Percentiles rank a stretch among this genome's conserved stretches.
Conservation (phyloP, 2,113 vertebrate genomes). For the Brachirus orientalis region DNA sequence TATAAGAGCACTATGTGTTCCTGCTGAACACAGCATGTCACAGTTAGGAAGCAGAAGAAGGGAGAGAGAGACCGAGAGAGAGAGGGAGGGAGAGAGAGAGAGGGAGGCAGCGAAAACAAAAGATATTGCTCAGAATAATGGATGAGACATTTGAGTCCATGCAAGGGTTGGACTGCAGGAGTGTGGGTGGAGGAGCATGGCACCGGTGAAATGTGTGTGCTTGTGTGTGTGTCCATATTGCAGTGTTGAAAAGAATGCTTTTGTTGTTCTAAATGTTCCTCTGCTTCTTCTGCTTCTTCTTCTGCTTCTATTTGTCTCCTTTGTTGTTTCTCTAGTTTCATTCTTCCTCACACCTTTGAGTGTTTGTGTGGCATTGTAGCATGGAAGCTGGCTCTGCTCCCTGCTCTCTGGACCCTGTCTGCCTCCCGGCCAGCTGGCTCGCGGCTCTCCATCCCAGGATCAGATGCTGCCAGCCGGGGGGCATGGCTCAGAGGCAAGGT, state of each 20-base stretch:
- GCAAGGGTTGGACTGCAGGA: slow-evolving; percentile 43
- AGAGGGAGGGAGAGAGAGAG: slow-evolving; percentile 20
- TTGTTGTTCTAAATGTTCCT: slow-evolving; percentile 76
- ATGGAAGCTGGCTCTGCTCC: slow-evolving; percentile 78
- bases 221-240: slow-evolving; percentile 70
- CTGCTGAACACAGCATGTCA: slow-evolving; percentile 74
- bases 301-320: slow-evolving; percentile 44
- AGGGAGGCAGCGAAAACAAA: slow-evolving; percentile 73
- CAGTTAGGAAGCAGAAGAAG: slow-evolving; percentile 31
- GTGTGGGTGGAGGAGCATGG: slow-evolving; percentile 38
- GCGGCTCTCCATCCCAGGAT: slow-evolving; percentile 53
- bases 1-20: slow-evolving; percentile 72
- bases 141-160: slow-evolving; percentile 80
- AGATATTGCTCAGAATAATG: slow-evolving; percentile 79
- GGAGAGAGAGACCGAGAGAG: not conserved
- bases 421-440: slow-evolving; percentile 83
- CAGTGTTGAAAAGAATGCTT: slow-evolving; percentile 76
- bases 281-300: slow-evolving; percentile 72
- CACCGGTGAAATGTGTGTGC: slow-evolving; percentile 29
- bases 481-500: slow-evolving; percentile 73
- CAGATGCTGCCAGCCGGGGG: slow-evolving; percentile 74
- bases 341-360: slow-evolving; percentile 84
- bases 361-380: slow-evolving; percentile 80
- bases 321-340: slow-evolving; percentile 50
- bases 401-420: slow-evolving; percentile 78